A percentile compares a stretch with the other conserved stretches of the same genome.
These are phyloP conservation scores for Pseudochaenichthys georgianus DNA, from an alignment of 2,797 vertebrate species.

Conservation along the genomic window DNA sequence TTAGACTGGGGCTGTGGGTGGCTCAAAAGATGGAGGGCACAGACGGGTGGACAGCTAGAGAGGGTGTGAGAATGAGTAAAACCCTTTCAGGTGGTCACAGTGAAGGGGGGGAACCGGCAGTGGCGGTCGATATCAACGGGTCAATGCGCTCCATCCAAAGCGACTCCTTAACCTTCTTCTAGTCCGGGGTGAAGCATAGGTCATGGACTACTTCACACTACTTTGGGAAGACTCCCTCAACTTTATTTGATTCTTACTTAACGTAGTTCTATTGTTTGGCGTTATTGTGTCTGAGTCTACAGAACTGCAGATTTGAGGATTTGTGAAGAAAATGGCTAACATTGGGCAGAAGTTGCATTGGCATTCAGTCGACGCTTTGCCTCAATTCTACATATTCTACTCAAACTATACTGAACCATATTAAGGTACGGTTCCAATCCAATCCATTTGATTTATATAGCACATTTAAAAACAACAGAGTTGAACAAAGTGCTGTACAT, in stretches of 20 bases:
- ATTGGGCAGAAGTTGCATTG: neutral
- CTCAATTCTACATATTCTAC: neutral
- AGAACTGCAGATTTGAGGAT: neutral
- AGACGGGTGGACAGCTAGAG: constrained; percentile 46
- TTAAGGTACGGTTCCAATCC: neutral
- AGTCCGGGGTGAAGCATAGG: neutral
- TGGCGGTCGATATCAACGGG: constrained; percentile 1
- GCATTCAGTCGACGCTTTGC: neutral
- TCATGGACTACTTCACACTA: neutral
- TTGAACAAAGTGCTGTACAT: no score
- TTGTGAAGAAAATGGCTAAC: neutral
- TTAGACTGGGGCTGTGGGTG: constrained; percentile 70
- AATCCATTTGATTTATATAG: no score
- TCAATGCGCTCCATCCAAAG: constrained; percentile 14
- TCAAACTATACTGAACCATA: neutral
- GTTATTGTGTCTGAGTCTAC: neutral
- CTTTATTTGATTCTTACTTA: neutral
- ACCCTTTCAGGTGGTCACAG: constrained; percentile 29
- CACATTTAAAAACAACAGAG: no score
- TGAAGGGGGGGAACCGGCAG: constrained; percentile 24
- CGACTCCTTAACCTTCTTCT: constrained; percentile 3
- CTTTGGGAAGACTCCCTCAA: constrained; percentile 2
- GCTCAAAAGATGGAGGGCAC: constrained; percentile 65
- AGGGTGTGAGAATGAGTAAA: constrained; percentile 38
- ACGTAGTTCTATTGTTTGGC: neutral